A percentile compares a stretch with the other conserved stretches of the same genome.
phyloP scores from a whole-genome alignment of 2,888 invertebrate species.

The Gandaritis pyraliata region DNA sequence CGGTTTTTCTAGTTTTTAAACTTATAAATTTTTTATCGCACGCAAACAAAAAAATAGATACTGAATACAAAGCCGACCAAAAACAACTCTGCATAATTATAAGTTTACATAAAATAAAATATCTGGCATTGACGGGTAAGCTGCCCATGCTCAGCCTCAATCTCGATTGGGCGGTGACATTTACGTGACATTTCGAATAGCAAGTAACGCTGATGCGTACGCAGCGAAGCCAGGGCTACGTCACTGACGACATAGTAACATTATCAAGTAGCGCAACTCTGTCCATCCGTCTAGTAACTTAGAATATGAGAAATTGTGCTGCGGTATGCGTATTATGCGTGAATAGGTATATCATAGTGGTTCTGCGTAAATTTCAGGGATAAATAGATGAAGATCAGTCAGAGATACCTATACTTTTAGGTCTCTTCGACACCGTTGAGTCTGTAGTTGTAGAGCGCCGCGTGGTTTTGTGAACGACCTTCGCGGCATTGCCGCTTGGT shows the following conservation, averaged over 20 bases:
- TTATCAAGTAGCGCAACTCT: slow-evolving; percentile 8
- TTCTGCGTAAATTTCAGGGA: no score
- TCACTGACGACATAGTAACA: slow-evolving; percentile 32
- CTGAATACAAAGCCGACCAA: no score
- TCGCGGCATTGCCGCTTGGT: slow-evolving; percentile 55
- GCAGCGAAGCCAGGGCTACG: slow-evolving; percentile 38
- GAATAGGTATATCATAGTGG: no score
- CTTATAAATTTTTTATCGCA: no score
- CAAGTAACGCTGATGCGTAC: slow-evolving; percentile 48
- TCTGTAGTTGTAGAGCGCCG: slow-evolving; percentile 30
- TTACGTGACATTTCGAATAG: slow-evolving; percentile 69
- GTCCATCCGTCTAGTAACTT: background rate
- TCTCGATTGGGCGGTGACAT: slow-evolving; percentile 56
- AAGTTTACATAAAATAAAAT: no score
- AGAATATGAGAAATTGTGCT: no score
- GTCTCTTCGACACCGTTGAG: background rate
- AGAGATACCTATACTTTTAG: no score
- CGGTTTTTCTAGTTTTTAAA: no score
- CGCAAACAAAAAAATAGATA: background rate
- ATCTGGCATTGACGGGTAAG: background rate
- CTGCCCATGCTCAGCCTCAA: slow-evolving; percentile 24
- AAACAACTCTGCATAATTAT: no score
- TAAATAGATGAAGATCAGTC: no score
- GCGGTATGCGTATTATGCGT: no score
- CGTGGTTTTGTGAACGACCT: slow-evolving; percentile 58